Conservation (phyloP, 2,888 invertebrate species). For the Dasysyrphus albostriatus region DNA sequence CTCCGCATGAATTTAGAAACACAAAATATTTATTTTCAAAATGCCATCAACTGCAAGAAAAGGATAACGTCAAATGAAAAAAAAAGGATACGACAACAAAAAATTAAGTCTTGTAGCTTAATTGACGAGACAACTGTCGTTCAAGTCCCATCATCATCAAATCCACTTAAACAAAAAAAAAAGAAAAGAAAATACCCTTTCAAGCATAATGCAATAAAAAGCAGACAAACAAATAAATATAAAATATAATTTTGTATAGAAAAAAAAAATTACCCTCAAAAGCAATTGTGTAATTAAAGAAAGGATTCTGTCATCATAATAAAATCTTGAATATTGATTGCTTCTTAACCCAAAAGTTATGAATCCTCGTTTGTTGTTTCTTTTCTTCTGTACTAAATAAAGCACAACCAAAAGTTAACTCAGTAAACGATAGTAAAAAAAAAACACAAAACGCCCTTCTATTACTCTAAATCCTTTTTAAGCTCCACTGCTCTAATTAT, state of each 20-base stretch:
- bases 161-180: neutral
- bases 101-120: neutral
- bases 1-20: neutral
- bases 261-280: constrained; percentile 18
- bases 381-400: neutral
- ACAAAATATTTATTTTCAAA: neutral
- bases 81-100: neutral
- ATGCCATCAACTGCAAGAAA: neutral
- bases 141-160: neutral
- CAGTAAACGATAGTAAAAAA: constrained; percentile 6
- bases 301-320: constrained; percentile 54
- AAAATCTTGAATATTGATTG: constrained; percentile 56
- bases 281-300: constrained; percentile 55
- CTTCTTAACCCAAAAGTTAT: constrained; percentile 16
- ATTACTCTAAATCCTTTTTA: constrained; percentile 54
- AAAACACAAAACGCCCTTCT: constrained; percentile 7
- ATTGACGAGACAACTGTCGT: constrained; percentile 13
- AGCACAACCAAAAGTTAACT: constrained; percentile 35
- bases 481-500: constrained; percentile 74
- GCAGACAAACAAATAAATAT: constrained; percentile 14
- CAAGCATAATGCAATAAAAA: neutral
- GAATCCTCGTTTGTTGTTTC: neutral
- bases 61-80: neutral
- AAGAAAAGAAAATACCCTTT: constrained; percentile 6
- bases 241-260: neutral